Base-by-base conservation (phyloP, 2,113 vertebrate genomes). In the Ptilonorhynchus violaceus region DNA sequence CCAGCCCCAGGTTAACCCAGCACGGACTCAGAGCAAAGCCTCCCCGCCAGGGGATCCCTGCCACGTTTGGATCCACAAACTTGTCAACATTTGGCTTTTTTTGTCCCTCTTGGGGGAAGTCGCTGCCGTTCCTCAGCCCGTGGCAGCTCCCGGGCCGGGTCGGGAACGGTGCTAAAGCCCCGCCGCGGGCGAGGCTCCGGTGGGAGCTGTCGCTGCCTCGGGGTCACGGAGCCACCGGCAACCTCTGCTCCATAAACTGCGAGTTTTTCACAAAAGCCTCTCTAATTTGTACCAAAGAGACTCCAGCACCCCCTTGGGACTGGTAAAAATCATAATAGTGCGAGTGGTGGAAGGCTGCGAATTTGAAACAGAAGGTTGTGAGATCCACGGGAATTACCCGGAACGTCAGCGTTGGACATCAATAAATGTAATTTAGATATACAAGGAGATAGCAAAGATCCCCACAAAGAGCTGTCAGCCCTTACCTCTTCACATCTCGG, bases 241-340 rank as follows among this genome's bases (percentile, higher is more conserved):
- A 81, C 93, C 95, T 92, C 91, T 91, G 44, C 31, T 81, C 79
- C 84, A 69, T 47, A 92, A 94, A 94, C 94, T 86, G 86, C 84
- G 91, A 94, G 91, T 67, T 94, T 88, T 97, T 86, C 88, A 89
- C 92, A 27, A 85, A 96, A 96, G 91, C 69, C 94, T 67, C 16
- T 79, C 84, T 93, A 94, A 96, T 96, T 96, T 96, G 88, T 92
- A 93, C 85, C 88, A 93, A 93, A 94, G 79, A 86, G 78, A 19
- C 85, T 74, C 79, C 42, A 97, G 95, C 83, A 93, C 83, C 5
- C 92, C 85, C 92, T 44, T 60, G 96, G 95, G 95, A 88, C 95
- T 90, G 90, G 92, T 97, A 96, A 96, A 96, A 96, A 93, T 93
- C 94, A 96, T 95, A 97, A 96, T 84, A 94, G 92, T 84, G 86